phyloP scores from a whole-genome alignment of 2,888 invertebrate species.

The Tachina fera region DNA sequence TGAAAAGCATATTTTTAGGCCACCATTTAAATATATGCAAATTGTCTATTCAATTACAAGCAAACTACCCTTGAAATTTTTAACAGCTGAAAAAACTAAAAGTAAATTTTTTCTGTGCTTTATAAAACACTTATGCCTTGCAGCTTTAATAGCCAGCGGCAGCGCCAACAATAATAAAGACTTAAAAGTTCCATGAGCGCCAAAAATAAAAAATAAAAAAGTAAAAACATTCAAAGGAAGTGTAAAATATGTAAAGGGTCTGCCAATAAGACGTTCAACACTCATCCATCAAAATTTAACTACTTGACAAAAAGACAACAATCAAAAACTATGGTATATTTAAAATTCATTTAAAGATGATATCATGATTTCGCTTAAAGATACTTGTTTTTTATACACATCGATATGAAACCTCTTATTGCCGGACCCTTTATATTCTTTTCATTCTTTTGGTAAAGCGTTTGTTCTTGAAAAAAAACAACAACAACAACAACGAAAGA shows the following conservation, averaged over 20 bases:
- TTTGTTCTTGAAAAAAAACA: too few species aligned
- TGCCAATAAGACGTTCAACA: too few species aligned
- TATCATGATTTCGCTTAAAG: too few species aligned
- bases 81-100: slow-evolving; percentile 3
- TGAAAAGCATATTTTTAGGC: too few species aligned
- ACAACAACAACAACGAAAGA: not conserved
- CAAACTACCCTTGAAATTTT: not conserved
- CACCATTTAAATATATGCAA: slow-evolving; percentile 2
- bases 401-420: too few species aligned
- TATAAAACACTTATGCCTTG: slow-evolving; percentile 33
- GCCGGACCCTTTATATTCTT: not conserved
- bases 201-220: not conserved
- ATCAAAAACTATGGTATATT: too few species aligned
- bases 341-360: too few species aligned
- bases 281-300: too few species aligned
- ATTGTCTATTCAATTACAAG: not conserved
- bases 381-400: too few species aligned
- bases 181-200: not conserved
- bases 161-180: slow-evolving; percentile 24
- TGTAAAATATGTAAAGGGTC: too few species aligned
- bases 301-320: not conserved
- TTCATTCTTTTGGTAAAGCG: not conserved
- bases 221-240: not conserved
- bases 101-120: slow-evolving; percentile 4
- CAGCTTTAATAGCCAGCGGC: not conserved